Conservation (phyloP, 2,797 vertebrate genomes). For the Bufotes viridis region DNA sequence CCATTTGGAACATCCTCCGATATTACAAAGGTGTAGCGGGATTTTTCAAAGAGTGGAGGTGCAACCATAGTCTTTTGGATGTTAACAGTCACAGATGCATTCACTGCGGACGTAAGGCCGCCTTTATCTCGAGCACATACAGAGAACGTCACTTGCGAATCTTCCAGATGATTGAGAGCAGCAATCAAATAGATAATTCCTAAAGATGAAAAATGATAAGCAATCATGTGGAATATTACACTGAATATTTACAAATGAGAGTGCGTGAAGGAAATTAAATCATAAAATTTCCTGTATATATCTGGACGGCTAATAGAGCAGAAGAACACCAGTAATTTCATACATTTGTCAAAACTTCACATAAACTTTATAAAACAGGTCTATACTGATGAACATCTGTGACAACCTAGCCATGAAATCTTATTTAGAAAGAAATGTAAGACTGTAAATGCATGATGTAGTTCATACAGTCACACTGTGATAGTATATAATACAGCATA, state of each 20-base stretch:
- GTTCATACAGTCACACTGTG: too few species aligned
- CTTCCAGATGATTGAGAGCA: constrained; percentile 77
- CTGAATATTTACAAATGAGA: background rate
- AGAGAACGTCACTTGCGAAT: constrained; percentile 74
- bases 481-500: too few species aligned
- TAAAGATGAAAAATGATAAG: constrained; percentile 66
- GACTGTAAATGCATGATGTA: too few species aligned
- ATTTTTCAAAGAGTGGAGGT: constrained; percentile 85
- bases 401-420: too few species aligned
- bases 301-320: background rate
- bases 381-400: too few species aligned
- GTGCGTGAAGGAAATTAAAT: background rate
- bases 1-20: constrained; percentile 79
- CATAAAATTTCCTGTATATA: background rate
- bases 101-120: constrained; percentile 75
- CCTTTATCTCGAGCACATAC: constrained; percentile 84
- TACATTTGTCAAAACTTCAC: too few species aligned
- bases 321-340: background rate
- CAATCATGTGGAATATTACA: background rate
- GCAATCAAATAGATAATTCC: constrained; percentile 86
- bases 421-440: too few species aligned
- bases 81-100: constrained; percentile 83
- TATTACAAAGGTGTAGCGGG: constrained; percentile 82
- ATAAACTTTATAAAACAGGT: too few species aligned
- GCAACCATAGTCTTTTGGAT: constrained; percentile 76